Evolutionary conservation across 2,113 vertebrate species (phyloP), one percentile per base, ranked within the genome.

Genomic region (Carollia perspicillata): DNA sequence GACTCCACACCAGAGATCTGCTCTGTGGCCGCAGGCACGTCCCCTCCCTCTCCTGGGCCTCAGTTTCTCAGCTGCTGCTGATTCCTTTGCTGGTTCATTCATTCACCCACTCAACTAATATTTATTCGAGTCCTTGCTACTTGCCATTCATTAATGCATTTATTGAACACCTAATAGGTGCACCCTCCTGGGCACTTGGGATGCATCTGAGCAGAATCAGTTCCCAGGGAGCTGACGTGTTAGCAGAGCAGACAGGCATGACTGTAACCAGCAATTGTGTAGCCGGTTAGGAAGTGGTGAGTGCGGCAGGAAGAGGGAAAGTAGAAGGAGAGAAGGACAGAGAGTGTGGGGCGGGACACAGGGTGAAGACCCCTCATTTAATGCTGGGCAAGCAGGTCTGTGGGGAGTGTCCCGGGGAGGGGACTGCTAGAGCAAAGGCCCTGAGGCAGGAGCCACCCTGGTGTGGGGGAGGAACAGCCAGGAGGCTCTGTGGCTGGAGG

Each of bases 181-280:
- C 20, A 6, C 40, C 33, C 1, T 51, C 37, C 55, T 35, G 37
- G 35, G 65, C 4, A 11, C 69, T 69, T 26, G 49, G 44, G 42
- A n/a, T 1, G 0, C 0, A 11, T 51, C 53, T 0, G 37, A 44
- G 65, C 51, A 30, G 5, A 2, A 51, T 35, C 42, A 47, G 47
- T 14, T 44, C n/a, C 35, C 1, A 0, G 26, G 75, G 51, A 28
- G 58, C 11, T 17, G 22, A 44, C 28, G 5, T 5, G 17, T 40
- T n/a, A n/a, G 85, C 63, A 69, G 51, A 51, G 47, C 13, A 28
- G 79, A 71, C 37, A 47, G 85, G 58, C n/a, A 5, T 23, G 6
- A 5, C 0, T 33, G 17, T 5, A 8, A 13, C 5, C 22, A 18
- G 58, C 18, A n/a, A 1, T 12, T 2, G 8, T 2, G 6, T 3